Conservation (phyloP, 1,140 invertebrate species). For the Portunus trituberculatus region DNA sequence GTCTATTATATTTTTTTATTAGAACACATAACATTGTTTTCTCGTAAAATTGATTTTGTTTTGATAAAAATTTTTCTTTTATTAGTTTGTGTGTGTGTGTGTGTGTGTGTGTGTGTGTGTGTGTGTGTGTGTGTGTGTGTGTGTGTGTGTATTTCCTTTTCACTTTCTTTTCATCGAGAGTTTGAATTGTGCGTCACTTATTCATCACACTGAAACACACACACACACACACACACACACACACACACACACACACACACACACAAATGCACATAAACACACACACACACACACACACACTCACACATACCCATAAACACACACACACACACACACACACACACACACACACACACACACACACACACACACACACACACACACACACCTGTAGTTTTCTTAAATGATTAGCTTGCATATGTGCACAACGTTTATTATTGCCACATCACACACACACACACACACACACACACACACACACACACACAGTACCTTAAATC, state of each 20-base stretch:
- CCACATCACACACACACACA: no score
- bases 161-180: no score
- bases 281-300: neutral
- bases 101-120: no score
- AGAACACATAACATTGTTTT: no score
- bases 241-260: conserved; percentile 20
- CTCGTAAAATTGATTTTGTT: no score
- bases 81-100: no score
- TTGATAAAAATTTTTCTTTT: no score
- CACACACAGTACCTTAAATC: no score
- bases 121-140: neutral
- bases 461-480: no score
- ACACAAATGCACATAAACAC: no score
- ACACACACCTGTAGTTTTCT: neutral
- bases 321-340: conserved; percentile 12
- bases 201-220: neutral
- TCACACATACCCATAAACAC: neutral
- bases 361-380: conserved; percentile 6
- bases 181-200: no score
- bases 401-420: neutral
- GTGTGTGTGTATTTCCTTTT: neutral
- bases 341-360: conserved; percentile 20
- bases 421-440: neutral
- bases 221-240: conserved; percentile 12
- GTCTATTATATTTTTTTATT: no score